Base-by-base conservation (phyloP, 2,888 invertebrate genomes). In the Sarcophaga subvicina region DNA sequence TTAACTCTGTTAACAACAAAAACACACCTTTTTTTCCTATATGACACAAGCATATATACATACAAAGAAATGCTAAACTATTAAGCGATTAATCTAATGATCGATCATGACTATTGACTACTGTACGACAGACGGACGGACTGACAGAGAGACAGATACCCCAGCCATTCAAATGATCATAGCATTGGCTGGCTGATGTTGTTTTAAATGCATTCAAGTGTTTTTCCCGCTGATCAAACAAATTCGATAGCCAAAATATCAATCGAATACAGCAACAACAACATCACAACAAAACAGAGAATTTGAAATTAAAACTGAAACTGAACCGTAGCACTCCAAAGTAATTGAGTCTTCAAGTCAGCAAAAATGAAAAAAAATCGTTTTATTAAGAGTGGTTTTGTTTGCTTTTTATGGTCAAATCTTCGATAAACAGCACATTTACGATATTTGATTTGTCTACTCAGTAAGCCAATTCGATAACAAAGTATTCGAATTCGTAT, bases 91-190 rank as follows among this genome's bases (percentile, higher is more conserved):
- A 66, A 79, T 83, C 59, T 60, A 45, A 49, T 64, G 66, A 47
- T 75, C 47, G 22, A 70, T 64, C 84, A 80, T 79, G 75, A 80
- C 84, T 84, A 80, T 80, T 80, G 73, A 80, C 84, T 85, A 80
- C 84, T 80, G 80, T 76, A 20, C 76, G 63, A 66, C 71, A 77
- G 4, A 17, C 5, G 17, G 60, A 67, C 20, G 73, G n/a, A 47
- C 45, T 77, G 27, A 14, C 71, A 69, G 20, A 64, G 17, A 62
- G 67, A 60, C 14, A 71, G 54, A 63, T 11, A 69, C 63, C 25
- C n/a, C 8, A 76, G 37, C 54, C 63, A 69, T 62, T 22, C 63
- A 66, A 37, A 66, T 82, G 87, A 84, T 78, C 87, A 82, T 87
- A 37, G 37, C 37, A 37, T 37, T 37, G 84, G 79, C 87, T 84